Conservation (phyloP, 2,113 vertebrate genomes). For the Melanerpes formicivorus region DNA sequence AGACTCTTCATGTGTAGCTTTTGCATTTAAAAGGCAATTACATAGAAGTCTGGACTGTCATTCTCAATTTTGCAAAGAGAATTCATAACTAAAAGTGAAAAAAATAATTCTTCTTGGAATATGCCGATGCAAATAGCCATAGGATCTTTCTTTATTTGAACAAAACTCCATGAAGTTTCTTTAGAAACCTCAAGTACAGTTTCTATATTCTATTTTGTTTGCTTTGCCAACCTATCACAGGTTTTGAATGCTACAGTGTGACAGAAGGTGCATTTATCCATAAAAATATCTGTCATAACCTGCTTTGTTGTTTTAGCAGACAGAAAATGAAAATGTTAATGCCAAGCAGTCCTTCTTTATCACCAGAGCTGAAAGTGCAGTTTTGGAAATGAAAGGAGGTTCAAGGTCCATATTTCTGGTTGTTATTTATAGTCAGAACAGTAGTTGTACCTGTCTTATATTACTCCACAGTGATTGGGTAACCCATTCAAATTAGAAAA, state of each 20-base stretch:
- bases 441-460: neutral
- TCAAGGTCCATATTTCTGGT: neutral
- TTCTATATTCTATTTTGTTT: constrained; percentile 7
- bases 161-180: neutral
- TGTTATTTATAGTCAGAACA: neutral
- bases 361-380: neutral
- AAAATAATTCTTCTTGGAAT: neutral
- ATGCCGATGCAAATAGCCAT: neutral
- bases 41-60: constrained; percentile 16
- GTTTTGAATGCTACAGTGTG: neutral
- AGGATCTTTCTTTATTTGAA: neutral
- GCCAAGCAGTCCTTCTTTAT: neutral
- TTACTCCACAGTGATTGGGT: neutral
- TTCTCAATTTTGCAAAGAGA: constrained; percentile 34
- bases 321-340: neutral
- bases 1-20: constrained; percentile 6
- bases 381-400: neutral
- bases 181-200: constrained; percentile 3
- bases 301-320: neutral
- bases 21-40: constrained; percentile 43
- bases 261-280: neutral
- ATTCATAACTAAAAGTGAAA: neutral
- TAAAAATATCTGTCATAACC: neutral
- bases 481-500: neutral
- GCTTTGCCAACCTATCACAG: constrained; percentile 2